Evolutionary conservation across 2,797 vertebrate genomes (phyloP), one percentile per base, ranked within the genome.

Genomic region (Tenualosa thibaudeaui): DNA sequence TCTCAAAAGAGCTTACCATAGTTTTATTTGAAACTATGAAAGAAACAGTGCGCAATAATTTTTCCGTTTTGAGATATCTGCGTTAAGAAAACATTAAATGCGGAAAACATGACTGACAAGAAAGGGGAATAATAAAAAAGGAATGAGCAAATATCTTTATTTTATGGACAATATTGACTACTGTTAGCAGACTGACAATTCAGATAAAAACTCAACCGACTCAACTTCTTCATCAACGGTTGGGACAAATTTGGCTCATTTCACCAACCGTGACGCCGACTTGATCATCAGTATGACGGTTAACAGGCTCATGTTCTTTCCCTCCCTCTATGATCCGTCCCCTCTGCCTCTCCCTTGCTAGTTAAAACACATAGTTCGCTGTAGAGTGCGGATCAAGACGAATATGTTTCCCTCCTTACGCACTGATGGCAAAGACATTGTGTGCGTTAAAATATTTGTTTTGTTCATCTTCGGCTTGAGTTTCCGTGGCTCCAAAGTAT

Each of bases 381-480:
- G 82, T 54, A 56, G 86, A 62, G 56, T 40, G 84, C 82, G 54
- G 68, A 86, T 3, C 4, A 37, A 31, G 54, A 62, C 22, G 43
- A n/a, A 43, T 12, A 81, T 31, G 81, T 37, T 81, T 24, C 62
- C 17, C 24, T 2, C 13, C 10, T n/a, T 43, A 5, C 0, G 75
- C 87, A 89, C 81, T 84, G 81, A 50, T 82, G 62, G 31, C 82
- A 83, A 84, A 22, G 58, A 7, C n/a, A 83, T 49, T 6, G 15
- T 17, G 43, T 13, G 37, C 75, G 78, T 56, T 84, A 1, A 58
- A 60, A 81, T n/a, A 43, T 81, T 84, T 26, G 5, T 81, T 43
- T 54, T 53, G 9, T 5, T 8, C 2, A 7, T 54, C 40, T 81
- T 56, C 24, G 43, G 56, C 22, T 37, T 43, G 31, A 22, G 10